Conservation (phyloP, 2,888 invertebrate genomes). For the Limnephilus marmoratus region DNA sequence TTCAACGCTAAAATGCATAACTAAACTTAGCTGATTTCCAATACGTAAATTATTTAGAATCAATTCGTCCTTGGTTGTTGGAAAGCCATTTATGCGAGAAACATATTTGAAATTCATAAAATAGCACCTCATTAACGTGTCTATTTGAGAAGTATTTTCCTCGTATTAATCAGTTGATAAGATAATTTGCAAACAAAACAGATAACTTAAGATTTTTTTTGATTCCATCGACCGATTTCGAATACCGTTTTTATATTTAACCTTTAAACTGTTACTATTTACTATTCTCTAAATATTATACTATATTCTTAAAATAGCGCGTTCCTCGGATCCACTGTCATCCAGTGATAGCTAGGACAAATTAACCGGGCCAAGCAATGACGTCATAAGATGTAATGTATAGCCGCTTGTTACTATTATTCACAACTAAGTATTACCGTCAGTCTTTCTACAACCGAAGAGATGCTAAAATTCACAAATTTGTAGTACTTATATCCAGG, state of each 20-base stretch:
- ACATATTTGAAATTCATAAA: not conserved
- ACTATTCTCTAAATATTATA: no score
- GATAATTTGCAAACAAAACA: not conserved
- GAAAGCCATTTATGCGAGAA: not conserved
- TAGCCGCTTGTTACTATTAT: no score
- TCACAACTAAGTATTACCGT: no score
- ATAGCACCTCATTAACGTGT: not conserved
- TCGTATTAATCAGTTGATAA: not conserved
- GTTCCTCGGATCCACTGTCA: no score
- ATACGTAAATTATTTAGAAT: not conserved
- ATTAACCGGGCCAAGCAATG: no score
- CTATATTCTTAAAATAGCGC: no score
- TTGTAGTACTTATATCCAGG: no score
- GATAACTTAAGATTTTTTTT: not conserved
- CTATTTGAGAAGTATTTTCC: not conserved
- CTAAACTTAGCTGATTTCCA: not conserved
- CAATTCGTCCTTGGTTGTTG: not conserved
- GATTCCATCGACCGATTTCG: not conserved
- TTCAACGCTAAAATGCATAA: not conserved
- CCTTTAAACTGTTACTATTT: no score
- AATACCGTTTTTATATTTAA: not conserved
- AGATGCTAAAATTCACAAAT: no score
- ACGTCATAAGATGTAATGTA: no score
- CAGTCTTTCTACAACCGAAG: no score
- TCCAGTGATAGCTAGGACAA: no score